Conservation (phyloP, 2,888 invertebrate genomes). For the Napeogenes inachia region DNA sequence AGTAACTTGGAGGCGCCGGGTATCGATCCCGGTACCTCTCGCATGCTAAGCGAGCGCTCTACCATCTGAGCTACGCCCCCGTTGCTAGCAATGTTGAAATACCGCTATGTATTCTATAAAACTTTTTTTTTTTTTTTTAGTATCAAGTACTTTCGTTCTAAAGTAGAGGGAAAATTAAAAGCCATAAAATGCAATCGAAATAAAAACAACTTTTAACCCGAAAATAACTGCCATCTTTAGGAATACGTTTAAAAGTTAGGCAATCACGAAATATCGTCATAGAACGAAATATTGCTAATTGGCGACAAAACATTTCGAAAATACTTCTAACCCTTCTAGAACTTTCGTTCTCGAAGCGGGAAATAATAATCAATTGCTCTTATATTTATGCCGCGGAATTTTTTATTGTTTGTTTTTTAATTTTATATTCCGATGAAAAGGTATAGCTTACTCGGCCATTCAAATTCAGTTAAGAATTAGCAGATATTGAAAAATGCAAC, state of each 20-base stretch:
- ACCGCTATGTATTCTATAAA: too few species aligned
- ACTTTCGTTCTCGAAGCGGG: neutral
- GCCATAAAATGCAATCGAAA: neutral
- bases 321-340: conserved; percentile 8
- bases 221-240: conserved; percentile 12
- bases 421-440: too few species aligned
- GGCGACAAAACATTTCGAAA: conserved; percentile 12
- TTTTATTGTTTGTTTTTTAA: conserved; percentile 1
- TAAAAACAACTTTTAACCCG: neutral
- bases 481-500: conserved; percentile 4
- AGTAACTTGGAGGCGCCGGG: conserved; percentile 70
- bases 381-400: neutral
- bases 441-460: neutral
- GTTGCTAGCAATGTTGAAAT: neutral
- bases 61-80: conserved; percentile 78
- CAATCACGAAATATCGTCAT: conserved; percentile 5
- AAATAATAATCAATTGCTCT: neutral
- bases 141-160: too few species aligned
- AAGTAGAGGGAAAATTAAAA: neutral
- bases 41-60: conserved; percentile 78
- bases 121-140: too few species aligned
- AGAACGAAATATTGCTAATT: conserved; percentile 19
- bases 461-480: conserved; percentile 1
- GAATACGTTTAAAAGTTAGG: conserved; percentile 9
- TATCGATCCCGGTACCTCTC: conserved; percentile 79